Base-by-base conservation (phyloP, 1,140 invertebrate species). In the Dinothrombium tinctorium region DNA sequence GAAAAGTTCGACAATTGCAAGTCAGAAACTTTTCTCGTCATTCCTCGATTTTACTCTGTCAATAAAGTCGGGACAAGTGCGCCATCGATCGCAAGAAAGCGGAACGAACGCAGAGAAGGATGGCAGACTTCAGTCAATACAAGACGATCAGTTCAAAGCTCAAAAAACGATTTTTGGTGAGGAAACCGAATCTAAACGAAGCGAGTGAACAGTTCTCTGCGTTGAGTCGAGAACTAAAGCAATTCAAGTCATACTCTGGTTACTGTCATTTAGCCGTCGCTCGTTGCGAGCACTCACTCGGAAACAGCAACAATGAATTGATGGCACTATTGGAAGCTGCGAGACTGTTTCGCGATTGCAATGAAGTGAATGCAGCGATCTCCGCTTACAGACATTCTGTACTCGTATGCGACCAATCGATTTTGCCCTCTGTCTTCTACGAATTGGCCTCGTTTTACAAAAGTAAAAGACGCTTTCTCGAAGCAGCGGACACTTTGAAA, bases 311-410 rank as follows among this genome's bases (percentile, higher is more conserved):
- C 6, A 38, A 14, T 8, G 44, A 46, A 29, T 37, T 39, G 11
- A 33, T 42, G 29, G 23, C 41, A 15, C 28, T 41, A 11, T 28
- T 46, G 1, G 42, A 46, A 14, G 31, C 40, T 7, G 44, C 44
- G 3, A 11, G 44, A 24, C 17, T 37, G 11, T 38, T 46, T 24
- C 17, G 22, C 7, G 35, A 46, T n/a, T 33, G 21, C 14, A 15
- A 46, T 25, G 40, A 46, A 39, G 12, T 46, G 6, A 46, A 42
- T 38, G 44, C 33, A n/a, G 44, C 44, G 9, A 42, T 46, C 15
- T 37, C 40, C 9, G 44, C 44, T n/a, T 46, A 36, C 32, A 21
- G 42, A 12, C 44, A 46, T 21, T 33, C 44, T 1, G n/a, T 37
- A 21, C 24, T 32, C 12, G 33, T 44, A 2, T 42, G 29, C n/a